Percentiles rank a stretch among this genome's conserved stretches.
These are phyloP conservation scores for Etia nguti DNA, from an alignment of 2,113 vertebrate genomes.

Conservation along the genomic window DNA sequence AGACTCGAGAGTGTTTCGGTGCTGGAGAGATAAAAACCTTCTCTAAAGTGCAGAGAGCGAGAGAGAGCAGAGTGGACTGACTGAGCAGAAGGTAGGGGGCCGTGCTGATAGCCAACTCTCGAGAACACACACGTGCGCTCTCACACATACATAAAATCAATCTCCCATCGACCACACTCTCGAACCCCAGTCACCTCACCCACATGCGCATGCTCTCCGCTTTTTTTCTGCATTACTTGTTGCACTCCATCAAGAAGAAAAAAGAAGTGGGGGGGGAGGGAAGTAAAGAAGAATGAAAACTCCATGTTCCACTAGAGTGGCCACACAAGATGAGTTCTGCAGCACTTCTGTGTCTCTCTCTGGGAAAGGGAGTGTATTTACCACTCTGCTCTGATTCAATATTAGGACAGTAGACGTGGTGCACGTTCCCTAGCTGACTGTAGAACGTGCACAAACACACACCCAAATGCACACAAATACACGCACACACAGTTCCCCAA, in stretches of 20 bases:
- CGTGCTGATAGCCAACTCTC: slow-evolving; percentile 12
- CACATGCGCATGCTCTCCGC: background rate
- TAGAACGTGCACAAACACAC: background rate
- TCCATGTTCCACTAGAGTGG: slow-evolving; percentile 56
- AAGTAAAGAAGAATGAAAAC: slow-evolving; percentile 22
- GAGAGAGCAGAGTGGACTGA: background rate
- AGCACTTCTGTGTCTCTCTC: slow-evolving; percentile 42
- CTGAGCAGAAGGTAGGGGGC: background rate
- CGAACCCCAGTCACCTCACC: background rate
- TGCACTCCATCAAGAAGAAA: slow-evolving; percentile 26
- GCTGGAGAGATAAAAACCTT: slow-evolving; percentile 42
- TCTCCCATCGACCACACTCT: slow-evolving; percentile 53
- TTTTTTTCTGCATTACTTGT: slow-evolving; percentile 26
- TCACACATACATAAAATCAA: slow-evolving; percentile 42
- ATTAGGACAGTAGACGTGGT: slow-evolving; percentile 45
- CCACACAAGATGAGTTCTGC: slow-evolving; percentile 56
- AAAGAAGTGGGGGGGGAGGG: background rate
- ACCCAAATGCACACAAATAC: background rate
- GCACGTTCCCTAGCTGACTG: slow-evolving; percentile 23
- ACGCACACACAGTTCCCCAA: background rate
- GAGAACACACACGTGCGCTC: background rate
- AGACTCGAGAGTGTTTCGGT: slow-evolving; percentile 38
- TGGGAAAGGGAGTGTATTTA: slow-evolving; percentile 44
- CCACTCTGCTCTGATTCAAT: slow-evolving; percentile 51
- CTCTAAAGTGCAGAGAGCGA: slow-evolving; percentile 7